phyloP scores from a whole-genome alignment of 2,113 vertebrate species.

The Gopherus evgoodei region DNA sequence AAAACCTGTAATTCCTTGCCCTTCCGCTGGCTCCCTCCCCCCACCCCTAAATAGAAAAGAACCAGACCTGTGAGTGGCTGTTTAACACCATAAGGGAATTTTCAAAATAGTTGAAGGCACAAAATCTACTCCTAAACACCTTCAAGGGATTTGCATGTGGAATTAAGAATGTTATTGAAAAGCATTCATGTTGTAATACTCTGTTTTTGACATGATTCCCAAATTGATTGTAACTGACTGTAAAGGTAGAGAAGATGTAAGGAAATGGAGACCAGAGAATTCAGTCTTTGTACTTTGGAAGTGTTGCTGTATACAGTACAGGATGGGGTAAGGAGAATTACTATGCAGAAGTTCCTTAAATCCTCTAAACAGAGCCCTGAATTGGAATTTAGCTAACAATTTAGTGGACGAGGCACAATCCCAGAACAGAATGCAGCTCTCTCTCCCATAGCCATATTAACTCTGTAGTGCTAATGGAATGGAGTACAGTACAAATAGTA shows the following conservation, averaged over 20 bases:
- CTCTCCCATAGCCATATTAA: neutral
- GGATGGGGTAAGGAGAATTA: fast-evolving
- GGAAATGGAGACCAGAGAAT: fast-evolving
- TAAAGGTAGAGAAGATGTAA: fast-evolving
- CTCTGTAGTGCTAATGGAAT: neutral
- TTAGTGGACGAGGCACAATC: fast-evolving
- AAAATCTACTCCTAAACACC: neutral
- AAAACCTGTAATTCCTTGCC: neutral
- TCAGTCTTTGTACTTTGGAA: fast-evolving
- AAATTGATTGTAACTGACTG: fast-evolving
- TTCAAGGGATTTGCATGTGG: neutral
- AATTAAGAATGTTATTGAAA: neutral
- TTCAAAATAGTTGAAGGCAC: neutral
- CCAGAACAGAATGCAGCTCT: fast-evolving
- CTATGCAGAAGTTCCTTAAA: fast-evolving
- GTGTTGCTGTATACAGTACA: fast-evolving
- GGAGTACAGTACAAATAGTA: neutral
- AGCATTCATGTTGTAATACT: neutral
- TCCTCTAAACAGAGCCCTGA: neutral
- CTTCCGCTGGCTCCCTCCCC: too few relatives aligned
- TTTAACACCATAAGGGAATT: neutral
- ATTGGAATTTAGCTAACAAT: neutral
- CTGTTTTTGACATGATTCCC: neutral
- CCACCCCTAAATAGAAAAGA: neutral
- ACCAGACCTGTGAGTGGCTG: fast-evolving